Conservation (phyloP, 2,888 invertebrate species). For the Mechanitis mazaeus region DNA sequence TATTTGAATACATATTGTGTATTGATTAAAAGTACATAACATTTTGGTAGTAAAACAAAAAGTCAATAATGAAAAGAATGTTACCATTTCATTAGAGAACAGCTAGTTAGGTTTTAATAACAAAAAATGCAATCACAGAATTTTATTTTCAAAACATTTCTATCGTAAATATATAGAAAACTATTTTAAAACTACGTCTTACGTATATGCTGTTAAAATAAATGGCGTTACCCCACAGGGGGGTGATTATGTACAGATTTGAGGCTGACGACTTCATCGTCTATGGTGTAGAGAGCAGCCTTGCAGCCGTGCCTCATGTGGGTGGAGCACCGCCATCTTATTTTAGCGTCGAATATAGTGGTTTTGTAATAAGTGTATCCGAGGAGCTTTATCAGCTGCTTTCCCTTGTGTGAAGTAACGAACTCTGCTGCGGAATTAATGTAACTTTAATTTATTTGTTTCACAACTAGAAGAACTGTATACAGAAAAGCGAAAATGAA, state of each 20-base stretch:
- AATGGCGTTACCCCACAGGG: background rate
- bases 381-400: constrained; percentile 34
- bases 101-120: too few species aligned
- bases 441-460: too few species aligned
- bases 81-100: too few species aligned
- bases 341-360: constrained; percentile 23
- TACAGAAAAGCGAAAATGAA: too few species aligned
- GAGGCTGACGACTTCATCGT: constrained; percentile 9
- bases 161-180: too few species aligned
- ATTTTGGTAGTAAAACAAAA: too few species aligned
- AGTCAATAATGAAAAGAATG: too few species aligned
- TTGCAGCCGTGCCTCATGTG: constrained; percentile 33
- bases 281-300: constrained; percentile 25
- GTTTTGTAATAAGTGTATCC: constrained; percentile 37
- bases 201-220: background rate
- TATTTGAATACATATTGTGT: too few species aligned
- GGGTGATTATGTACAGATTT: background rate
- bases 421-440: constrained; percentile 24
- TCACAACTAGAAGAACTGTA: too few species aligned
- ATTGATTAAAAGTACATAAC: too few species aligned
- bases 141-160: too few species aligned
- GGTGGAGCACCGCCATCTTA: constrained; percentile 35
- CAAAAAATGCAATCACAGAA: too few species aligned
- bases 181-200: background rate
- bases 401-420: constrained; percentile 35